These are phyloP conservation scores for Sinelater perroti DNA, from an alignment of 2,888 invertebrate genomes.

Conservation along the genomic window DNA sequence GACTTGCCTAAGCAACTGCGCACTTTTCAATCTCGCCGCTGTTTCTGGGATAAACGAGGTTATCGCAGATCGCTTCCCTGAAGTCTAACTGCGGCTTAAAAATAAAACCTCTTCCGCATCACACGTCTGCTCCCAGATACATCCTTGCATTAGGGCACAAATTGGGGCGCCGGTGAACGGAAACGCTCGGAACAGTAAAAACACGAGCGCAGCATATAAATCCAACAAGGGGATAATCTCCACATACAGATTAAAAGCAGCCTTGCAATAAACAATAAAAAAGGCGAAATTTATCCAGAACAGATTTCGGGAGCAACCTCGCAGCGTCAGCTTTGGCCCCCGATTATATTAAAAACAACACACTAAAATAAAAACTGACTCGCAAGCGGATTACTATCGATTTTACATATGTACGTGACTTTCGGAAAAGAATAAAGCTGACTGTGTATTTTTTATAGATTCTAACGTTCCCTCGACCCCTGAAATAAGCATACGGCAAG, in stretches of 20 bases:
- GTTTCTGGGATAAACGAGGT: not conserved
- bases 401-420: constrained; percentile 8
- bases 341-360: not conserved
- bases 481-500: too few species aligned
- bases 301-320: constrained; percentile 7
- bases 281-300: constrained; percentile 20
- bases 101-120: constrained; percentile 16
- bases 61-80: constrained; percentile 2
- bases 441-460: too few species aligned
- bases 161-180: constrained; percentile 22
- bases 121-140: constrained; percentile 20
- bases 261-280: constrained; percentile 20
- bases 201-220: constrained; percentile 25
- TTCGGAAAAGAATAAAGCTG: too few species aligned
- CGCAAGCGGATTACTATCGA: constrained; percentile 17
- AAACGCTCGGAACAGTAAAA: constrained; percentile 22
- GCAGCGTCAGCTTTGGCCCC: not conserved
- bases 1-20: constrained; percentile 4
- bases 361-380: constrained; percentile 5
- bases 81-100: constrained; percentile 17
- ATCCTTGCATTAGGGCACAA: constrained; percentile 17
- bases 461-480: too few species aligned
- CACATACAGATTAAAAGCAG: constrained; percentile 22
- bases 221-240: constrained; percentile 21
- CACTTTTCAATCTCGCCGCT: not conserved